phyloP scores from a whole-genome alignment of 2,888 invertebrate genomes.

The Carterocephalus palaemon region DNA sequence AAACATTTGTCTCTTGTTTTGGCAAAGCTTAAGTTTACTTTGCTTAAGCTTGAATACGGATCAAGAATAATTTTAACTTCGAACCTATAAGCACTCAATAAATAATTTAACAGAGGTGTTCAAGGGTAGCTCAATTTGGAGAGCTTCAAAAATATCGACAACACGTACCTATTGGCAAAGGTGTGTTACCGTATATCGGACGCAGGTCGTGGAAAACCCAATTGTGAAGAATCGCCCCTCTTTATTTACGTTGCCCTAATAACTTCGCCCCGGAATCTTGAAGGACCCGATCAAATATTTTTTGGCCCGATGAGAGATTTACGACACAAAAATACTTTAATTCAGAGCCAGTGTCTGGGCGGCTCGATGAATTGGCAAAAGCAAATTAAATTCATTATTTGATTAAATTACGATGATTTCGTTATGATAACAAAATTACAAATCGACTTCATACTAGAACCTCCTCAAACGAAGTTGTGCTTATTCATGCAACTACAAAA shows the following conservation, averaged over 20 bases:
- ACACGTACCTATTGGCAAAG: conserved; percentile 17
- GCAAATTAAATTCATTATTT: conserved; percentile 1
- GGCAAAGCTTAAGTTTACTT: no score
- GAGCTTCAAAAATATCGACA: conserved; percentile 11
- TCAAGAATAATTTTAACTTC: no score
- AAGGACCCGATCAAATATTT: conserved; percentile 47
- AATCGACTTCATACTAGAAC: no score
- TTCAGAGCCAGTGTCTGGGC: conserved; percentile 14
- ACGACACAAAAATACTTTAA: conserved; percentile 23
- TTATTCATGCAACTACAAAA: no score
- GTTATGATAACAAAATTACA: neutral
- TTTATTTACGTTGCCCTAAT: conserved; percentile 59
- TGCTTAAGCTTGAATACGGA: no score
- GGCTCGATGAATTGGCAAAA: conserved; percentile 3
- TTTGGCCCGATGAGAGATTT: conserved; percentile 31
- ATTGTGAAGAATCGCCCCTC: conserved; percentile 43
- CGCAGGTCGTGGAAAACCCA: conserved; percentile 38
- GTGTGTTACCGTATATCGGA: conserved; percentile 37
- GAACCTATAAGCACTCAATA: no score
- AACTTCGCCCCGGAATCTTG: conserved; percentile 41
- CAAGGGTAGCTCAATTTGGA: conserved; percentile 22
- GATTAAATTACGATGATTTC: conserved; percentile 4
- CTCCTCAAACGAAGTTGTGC: no score
- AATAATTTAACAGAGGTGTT: no score
- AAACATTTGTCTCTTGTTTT: no score